These are phyloP conservation scores for Agrotis ipsilon DNA, from an alignment of 2,888 invertebrate genomes.

Conservation along the genomic window DNA sequence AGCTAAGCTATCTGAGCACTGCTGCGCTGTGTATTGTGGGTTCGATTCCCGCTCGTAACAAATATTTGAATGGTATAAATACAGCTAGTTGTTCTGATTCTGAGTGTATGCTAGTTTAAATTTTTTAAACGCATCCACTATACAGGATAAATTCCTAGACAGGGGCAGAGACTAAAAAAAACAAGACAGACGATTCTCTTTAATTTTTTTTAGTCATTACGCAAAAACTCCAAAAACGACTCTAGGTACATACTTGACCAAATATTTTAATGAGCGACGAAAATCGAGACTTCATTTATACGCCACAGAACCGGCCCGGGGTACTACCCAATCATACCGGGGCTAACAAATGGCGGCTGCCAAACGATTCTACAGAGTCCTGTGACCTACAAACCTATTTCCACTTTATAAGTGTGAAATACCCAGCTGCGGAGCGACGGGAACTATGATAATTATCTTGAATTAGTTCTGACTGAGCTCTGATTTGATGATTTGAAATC, in stretches of 20 bases:
- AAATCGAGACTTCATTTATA: constrained; percentile 14
- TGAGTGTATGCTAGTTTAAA: too few species aligned
- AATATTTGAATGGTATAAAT: too few species aligned
- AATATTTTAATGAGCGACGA: constrained; percentile 24
- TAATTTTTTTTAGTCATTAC: too few species aligned
- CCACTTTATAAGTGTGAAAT: constrained; percentile 42
- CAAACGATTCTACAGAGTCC: constrained; percentile 66
- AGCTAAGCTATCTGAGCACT: too few species aligned
- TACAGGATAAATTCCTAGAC: too few species aligned
- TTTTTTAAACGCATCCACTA: too few species aligned
- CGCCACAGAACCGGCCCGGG: not conserved
- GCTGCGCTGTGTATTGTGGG: too few species aligned
- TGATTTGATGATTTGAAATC: constrained; percentile 48
- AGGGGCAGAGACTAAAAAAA: too few species aligned
- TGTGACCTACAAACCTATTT: constrained; percentile 85
- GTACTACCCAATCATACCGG: constrained; percentile 40
- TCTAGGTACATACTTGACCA: not conserved
- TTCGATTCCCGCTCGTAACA: too few species aligned
- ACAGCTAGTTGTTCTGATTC: too few species aligned
- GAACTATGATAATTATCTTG: constrained; percentile 63
- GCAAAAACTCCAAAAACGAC: too few species aligned
- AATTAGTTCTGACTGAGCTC: constrained; percentile 36
- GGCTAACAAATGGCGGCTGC: constrained; percentile 42
- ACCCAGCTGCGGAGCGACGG: constrained; percentile 39
- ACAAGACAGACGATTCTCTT: too few species aligned